A percentile compares a stretch with the other conserved stretches of the same genome.
phyloP scores from a whole-genome alignment of 2,113 vertebrate genomes.

The Melanerpes formicivorus region DNA sequence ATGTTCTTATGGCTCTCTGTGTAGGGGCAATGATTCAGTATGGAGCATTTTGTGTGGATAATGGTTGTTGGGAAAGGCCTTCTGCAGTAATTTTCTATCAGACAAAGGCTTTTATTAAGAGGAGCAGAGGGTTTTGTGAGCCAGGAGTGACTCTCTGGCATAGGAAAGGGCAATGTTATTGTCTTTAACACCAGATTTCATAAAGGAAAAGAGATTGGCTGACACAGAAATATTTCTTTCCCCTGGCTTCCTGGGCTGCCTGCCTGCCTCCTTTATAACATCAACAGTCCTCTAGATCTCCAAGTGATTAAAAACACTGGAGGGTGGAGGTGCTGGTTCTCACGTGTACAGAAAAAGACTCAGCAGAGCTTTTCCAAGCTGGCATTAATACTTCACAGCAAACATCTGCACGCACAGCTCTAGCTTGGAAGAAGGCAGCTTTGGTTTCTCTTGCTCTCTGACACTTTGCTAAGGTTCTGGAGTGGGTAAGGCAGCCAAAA shows the following conservation, averaged over 20 bases:
- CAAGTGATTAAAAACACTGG: conserved; percentile 43
- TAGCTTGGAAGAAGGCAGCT: neutral
- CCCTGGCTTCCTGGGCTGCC: neutral
- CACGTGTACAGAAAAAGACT: conserved; percentile 27
- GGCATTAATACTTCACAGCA: neutral
- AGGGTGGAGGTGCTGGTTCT: conserved; percentile 53
- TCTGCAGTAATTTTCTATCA: neutral
- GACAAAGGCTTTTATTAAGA: no score
- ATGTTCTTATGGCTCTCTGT: neutral
- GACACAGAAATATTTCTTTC: neutral
- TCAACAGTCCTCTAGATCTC: conserved; percentile 30
- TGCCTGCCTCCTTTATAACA: conserved; percentile 12
- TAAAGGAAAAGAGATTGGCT: conserved; percentile 7
- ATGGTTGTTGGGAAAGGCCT: neutral
- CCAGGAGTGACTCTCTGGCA: neutral
- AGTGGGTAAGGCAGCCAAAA: neutral
- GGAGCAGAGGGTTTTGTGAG: neutral
- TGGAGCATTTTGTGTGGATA: neutral
- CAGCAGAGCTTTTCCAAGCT: neutral
- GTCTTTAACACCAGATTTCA: neutral
- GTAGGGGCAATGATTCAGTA: neutral
- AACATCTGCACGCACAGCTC: neutral
- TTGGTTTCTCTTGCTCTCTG: neutral
- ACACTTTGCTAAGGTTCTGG: neutral
- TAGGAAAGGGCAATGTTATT: neutral